Evolutionary conservation across 2,797 vertebrate genomes (phyloP).

Genomic region (Malacoctenus gilli): DNA sequence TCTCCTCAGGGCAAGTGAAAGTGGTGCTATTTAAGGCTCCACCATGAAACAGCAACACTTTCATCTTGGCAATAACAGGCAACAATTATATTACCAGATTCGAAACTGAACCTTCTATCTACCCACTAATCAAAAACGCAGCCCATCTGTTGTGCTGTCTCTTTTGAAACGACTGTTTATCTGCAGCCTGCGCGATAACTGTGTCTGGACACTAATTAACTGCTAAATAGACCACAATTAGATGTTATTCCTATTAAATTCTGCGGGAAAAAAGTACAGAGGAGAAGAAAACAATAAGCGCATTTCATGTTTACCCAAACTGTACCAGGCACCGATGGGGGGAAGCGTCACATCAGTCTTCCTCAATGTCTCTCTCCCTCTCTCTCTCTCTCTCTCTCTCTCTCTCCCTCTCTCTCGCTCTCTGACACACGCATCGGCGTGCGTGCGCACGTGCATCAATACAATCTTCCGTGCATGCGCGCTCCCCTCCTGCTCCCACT

Average conservation of each 20-base stretch:
- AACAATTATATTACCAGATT: slow-evolving; percentile 87
- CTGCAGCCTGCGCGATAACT: slow-evolving; percentile 79
- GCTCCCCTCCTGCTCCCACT: slow-evolving; percentile 44
- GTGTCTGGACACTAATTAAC: slow-evolving; percentile 80
- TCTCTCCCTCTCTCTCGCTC: slow-evolving; percentile 26
- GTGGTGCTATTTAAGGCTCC: slow-evolving; percentile 83
- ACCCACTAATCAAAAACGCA: slow-evolving; percentile 83
- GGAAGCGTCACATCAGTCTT: slow-evolving; percentile 47
- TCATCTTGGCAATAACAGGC: slow-evolving; percentile 85
- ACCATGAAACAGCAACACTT: slow-evolving; percentile 85
- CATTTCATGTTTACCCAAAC: slow-evolving; percentile 69
- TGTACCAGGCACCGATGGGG: slow-evolving; percentile 43
- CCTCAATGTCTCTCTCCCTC: slow-evolving; percentile 39
- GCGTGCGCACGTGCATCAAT: slow-evolving; percentile 64
- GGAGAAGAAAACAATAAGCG: slow-evolving; percentile 48
- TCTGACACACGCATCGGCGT: slow-evolving; percentile 44
- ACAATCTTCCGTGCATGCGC: slow-evolving; percentile 45
- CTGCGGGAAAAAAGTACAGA: slow-evolving; percentile 52
- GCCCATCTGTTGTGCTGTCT: slow-evolving; percentile 84
- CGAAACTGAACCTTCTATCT: slow-evolving; percentile 82
- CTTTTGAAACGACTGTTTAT: slow-evolving; percentile 81
- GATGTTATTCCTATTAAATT: slow-evolving; percentile 72
- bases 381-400: slow-evolving; percentile 37
- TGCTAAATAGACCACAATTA: slow-evolving; percentile 76
- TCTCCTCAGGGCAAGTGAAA: slow-evolving; percentile 84